Conservation (phyloP, 2,888 invertebrate species). For the Micropterix aruncella region DNA sequence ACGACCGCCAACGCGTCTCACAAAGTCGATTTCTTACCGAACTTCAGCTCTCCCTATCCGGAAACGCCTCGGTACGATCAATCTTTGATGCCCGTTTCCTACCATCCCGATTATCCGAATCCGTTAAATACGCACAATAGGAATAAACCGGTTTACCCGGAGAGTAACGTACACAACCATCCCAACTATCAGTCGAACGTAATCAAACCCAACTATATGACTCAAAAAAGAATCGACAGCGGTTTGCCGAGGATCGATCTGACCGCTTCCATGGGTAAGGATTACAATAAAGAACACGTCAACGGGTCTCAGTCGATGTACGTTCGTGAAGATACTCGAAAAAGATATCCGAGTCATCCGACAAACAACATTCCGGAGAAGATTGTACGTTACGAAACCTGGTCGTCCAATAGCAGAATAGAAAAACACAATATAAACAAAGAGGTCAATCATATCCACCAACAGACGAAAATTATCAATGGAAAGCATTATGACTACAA, state of each 20-base stretch:
- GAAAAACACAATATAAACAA: constrained; percentile 15
- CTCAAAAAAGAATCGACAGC: constrained; percentile 20
- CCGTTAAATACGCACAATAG: neutral
- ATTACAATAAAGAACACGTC: constrained; percentile 19
- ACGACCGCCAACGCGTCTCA: constrained; percentile 35
- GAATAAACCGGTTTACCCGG: neutral
- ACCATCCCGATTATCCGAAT: neutral
- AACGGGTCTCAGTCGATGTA: constrained; percentile 23
- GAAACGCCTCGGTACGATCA: constrained; percentile 19
- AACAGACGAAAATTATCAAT: neutral
- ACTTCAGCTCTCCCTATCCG: constrained; percentile 44
- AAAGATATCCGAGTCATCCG: constrained; percentile 27
- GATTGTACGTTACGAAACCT: constrained; percentile 31
- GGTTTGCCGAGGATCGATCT: constrained; percentile 34
- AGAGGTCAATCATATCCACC: neutral
- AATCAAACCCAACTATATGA: neutral
- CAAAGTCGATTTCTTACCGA: constrained; percentile 67
- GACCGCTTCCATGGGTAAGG: constrained; percentile 24
- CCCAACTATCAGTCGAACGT: neutral
- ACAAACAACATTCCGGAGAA: constrained; percentile 37
- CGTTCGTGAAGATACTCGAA: constrained; percentile 28
- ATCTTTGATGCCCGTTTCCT: constrained; percentile 3
- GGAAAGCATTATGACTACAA: constrained; percentile 1
- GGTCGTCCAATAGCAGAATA: constrained; percentile 31
- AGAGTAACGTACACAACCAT: neutral